Base-by-base conservation (phyloP, 2,888 invertebrate species). In the Tipula lateralis region DNA sequence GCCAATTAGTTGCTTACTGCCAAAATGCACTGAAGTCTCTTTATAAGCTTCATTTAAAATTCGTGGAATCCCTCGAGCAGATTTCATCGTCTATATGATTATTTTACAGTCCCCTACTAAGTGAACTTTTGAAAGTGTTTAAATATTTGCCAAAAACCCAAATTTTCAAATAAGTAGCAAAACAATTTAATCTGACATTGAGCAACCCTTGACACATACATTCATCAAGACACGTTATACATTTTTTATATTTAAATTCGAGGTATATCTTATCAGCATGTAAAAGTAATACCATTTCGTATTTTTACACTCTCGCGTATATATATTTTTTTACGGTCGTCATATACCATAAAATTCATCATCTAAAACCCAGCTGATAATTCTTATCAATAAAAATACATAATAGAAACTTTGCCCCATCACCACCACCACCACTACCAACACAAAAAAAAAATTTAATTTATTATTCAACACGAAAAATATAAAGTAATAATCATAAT, bases 341-440 rank as follows among this genome's bases (percentile, higher is more conserved):
- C 7, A 19, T 9, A n/a, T n/a, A 66, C 24, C 66, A 66, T 66
- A 66, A 66, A 66, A 66, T 66, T 24, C 66, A 66, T 66, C 66
- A 66, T 66, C 66, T 66, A 66, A 44, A 44, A 66, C 24, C 24
- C 66, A 66, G 66, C 19, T 24, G 66, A 66, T 66, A 66, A 66
- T 66, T 66, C 66, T 66, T 66, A 66, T 66, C 66, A 66, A 66
- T 66, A 66, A 66, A 66, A 66, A 66, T 24, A 66, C 24, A 66
- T 66, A 66, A 66, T 66, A 66, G 24, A 66, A 24, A 66, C 66
- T 66, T 66, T 66, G 66, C 66, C 66, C 24, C 66, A 66, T 2
- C 66, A 66, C 66, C 66, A 66, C 24, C 24, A 66, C 1, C 16
- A 39, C 50, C 6, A 66, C 39, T 13, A 39, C 2, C 39, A 24